Evolutionary conservation across 2,888 invertebrate genomes (phyloP).

Genomic region (Luffia ferchaultella): DNA sequence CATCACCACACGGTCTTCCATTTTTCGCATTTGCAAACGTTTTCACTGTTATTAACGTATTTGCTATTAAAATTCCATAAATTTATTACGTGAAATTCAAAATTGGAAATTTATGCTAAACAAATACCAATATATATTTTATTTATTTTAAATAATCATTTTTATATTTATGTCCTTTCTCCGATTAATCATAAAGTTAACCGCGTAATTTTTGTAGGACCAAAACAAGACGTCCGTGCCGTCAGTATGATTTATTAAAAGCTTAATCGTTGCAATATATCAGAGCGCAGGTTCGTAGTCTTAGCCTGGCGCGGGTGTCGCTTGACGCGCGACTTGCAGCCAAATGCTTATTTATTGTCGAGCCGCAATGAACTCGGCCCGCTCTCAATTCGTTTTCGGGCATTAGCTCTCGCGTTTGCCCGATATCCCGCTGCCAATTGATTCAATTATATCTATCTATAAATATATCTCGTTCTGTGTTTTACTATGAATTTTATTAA

Average conservation of each 20-base stretch:
- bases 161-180: too few species aligned
- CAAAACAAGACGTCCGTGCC: neutral
- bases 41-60: too few species aligned
- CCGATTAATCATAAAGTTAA: neutral
- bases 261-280: slow-evolving; percentile 40
- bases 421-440: neutral
- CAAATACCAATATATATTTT: too few species aligned
- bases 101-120: too few species aligned
- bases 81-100: too few species aligned
- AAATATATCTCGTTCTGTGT: too few species aligned
- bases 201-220: neutral
- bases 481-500: too few species aligned
- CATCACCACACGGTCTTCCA: too few species aligned
- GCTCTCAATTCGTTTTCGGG: slow-evolving; percentile 49
- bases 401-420: slow-evolving; percentile 31
- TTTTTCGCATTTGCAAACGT: too few species aligned
- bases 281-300: slow-evolving; percentile 19
- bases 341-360: slow-evolving; percentile 58
- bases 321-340: slow-evolving; percentile 7
- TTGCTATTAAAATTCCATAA: too few species aligned
- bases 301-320: neutral
- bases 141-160: too few species aligned
- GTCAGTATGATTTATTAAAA: slow-evolving; percentile 35
- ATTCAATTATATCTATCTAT: too few species aligned
- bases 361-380: slow-evolving; percentile 51